These are phyloP conservation scores for Melanostoma mellinum DNA, from an alignment of 2,888 invertebrate species.

Conservation along the genomic window DNA sequence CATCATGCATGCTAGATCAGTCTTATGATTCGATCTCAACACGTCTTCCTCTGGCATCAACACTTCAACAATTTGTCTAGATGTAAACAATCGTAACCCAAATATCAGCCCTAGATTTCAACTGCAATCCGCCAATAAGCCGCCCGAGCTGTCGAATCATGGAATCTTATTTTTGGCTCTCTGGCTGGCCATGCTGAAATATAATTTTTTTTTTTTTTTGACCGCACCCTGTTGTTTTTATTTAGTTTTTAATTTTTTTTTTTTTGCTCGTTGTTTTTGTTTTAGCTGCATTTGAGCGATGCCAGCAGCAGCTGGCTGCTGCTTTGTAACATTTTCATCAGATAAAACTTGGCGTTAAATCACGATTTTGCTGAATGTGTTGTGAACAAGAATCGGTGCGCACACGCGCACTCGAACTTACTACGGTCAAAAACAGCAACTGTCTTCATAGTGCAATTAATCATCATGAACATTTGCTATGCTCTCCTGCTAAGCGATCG, in stretches of 20 bases:
- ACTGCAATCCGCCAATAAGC: slow-evolving; percentile 41
- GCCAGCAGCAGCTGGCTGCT: slow-evolving; percentile 36
- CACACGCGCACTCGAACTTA: slow-evolving; percentile 46
- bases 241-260: background rate
- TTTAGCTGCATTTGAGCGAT: slow-evolving; percentile 1
- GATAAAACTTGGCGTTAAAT: slow-evolving; percentile 68
- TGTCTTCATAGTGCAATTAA: slow-evolving; percentile 71
- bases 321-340: slow-evolving; percentile 56
- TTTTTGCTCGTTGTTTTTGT: slow-evolving; percentile 2
- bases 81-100: slow-evolving; percentile 61
- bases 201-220: slow-evolving; percentile 1
- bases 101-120: slow-evolving; percentile 62
- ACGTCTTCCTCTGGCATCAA: slow-evolving; percentile 52
- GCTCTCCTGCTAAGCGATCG: slow-evolving; percentile 50
- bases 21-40: slow-evolving; percentile 38
- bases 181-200: slow-evolving; percentile 16
- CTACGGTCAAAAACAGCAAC: slow-evolving; percentile 53
- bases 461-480: slow-evolving; percentile 58
- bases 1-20: slow-evolving; percentile 38
- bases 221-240: slow-evolving; percentile 53
- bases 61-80: slow-evolving; percentile 69
- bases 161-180: slow-evolving; percentile 49
- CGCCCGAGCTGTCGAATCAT: slow-evolving; percentile 48
- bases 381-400: slow-evolving; percentile 56
- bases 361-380: slow-evolving; percentile 65